Conservation (phyloP, 1,140 invertebrate species). For the Aphidius ervi region DNA sequence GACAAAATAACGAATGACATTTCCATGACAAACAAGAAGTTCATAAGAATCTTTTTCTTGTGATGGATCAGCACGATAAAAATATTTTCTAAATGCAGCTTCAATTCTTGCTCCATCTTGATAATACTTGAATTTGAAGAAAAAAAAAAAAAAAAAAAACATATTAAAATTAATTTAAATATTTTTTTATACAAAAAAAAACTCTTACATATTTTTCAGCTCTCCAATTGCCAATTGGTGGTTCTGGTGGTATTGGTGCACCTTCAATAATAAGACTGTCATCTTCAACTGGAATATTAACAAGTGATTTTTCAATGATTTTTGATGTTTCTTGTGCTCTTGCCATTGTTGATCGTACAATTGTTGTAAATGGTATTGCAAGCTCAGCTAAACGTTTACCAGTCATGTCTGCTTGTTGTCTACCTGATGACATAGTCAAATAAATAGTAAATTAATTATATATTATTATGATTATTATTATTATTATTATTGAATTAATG, state of each 20-base stretch:
- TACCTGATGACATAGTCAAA: conserved; percentile 54
- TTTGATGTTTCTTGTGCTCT: conserved; percentile 86
- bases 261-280: conserved; percentile 81
- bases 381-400: conserved; percentile 73
- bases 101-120: conserved; percentile 95
- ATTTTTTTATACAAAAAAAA: conserved; percentile 7
- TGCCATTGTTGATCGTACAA: conserved; percentile 89
- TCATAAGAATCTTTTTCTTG: conserved; percentile 87
- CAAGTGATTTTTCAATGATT: conserved; percentile 70
- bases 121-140: conserved; percentile 69
- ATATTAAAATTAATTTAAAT: conserved; percentile 13
- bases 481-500: conserved; percentile 13
- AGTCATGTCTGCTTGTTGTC: conserved; percentile 77
- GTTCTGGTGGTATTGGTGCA: conserved; percentile 91
- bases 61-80: conserved; percentile 78
- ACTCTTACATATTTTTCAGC: conserved; percentile 76
- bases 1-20: conserved; percentile 97
- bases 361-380: conserved; percentile 69
- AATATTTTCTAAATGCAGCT: conserved; percentile 90
- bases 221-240: conserved; percentile 80
- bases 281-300: conserved; percentile 55
- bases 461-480: too few species aligned
- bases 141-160: conserved; percentile 22
- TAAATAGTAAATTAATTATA: conserved; percentile 3
- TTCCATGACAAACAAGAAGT: conserved; percentile 94